These are phyloP conservation scores for Hyposoter dolosus DNA, from an alignment of 2,888 invertebrate species.

Conservation along the genomic window DNA sequence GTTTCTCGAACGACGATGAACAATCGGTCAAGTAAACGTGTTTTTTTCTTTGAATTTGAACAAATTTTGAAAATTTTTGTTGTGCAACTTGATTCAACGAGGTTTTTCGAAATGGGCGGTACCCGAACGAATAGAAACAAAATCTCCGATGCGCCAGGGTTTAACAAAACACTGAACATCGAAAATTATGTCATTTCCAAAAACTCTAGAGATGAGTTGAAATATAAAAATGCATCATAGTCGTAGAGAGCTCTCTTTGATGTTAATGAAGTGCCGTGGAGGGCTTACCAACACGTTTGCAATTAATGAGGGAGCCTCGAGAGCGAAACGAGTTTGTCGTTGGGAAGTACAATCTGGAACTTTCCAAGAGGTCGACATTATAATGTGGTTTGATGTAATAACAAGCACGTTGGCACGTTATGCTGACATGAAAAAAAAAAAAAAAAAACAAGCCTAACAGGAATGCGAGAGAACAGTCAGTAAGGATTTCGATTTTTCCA, in stretches of 20 bases:
- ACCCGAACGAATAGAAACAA: neutral
- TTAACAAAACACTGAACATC: constrained; percentile 6
- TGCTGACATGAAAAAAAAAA: neutral
- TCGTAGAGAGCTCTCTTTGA: constrained; percentile 53
- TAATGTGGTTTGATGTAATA: constrained; percentile 32
- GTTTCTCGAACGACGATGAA: neutral
- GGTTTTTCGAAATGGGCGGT: neutral
- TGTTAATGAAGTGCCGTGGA: constrained; percentile 63
- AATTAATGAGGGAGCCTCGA: constrained; percentile 47
- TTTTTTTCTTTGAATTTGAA: neutral
- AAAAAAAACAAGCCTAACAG: neutral
- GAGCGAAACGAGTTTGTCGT: constrained; percentile 1
- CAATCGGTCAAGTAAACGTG: neutral
- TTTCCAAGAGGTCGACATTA: constrained; percentile 25
- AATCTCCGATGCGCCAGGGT: neutral
- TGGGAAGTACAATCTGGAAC: constrained; percentile 33
- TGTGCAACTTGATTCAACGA: neutral
- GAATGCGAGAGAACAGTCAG: too few species aligned
- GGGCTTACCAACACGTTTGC: constrained; percentile 51
- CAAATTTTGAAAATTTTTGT: neutral
- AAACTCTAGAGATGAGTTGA: neutral
- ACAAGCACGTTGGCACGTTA: constrained; percentile 15
- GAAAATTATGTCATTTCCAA: constrained; percentile 21
- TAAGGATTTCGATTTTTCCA: neutral
- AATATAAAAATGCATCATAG: constrained; percentile 29